Evolutionary conservation across 2,113 vertebrate genomes (phyloP).

Genomic region (Etia nguti): DNA sequence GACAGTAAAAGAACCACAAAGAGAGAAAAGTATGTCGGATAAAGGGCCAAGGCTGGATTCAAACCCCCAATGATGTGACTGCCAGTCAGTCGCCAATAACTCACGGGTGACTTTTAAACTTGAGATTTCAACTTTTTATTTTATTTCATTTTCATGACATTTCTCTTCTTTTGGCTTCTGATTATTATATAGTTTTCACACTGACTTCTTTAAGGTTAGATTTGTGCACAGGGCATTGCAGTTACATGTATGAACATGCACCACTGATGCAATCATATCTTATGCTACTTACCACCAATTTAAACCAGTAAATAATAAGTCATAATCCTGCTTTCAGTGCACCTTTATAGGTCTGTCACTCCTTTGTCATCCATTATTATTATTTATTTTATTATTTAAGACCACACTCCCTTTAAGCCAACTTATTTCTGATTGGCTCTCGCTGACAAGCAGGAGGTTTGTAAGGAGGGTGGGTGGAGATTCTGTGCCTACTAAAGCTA

Average conservation of each 20-base stretch:
- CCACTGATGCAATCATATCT: neutral
- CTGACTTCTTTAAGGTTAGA: neutral
- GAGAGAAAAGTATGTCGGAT: neutral
- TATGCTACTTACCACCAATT: neutral
- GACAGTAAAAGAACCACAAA: constrained; percentile 6
- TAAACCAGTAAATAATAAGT: neutral
- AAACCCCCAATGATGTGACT: neutral
- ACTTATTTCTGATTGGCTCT: neutral
- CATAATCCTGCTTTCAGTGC: neutral
- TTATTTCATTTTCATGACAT: neutral
- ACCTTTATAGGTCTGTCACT: neutral
- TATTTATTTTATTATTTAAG: neutral
- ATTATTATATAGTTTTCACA: neutral
- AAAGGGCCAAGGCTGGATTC: neutral
- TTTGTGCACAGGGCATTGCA: neutral
- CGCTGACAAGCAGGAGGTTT: neutral
- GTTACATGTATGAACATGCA: neutral
- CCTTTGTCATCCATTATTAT: neutral
- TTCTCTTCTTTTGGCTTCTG: neutral
- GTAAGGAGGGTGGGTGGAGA: neutral
- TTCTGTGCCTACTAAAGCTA: neutral
- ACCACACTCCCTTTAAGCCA: neutral
- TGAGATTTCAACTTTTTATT: neutral
- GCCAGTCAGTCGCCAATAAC: neutral
- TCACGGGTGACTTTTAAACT: neutral